A percentile compares a stretch with the other conserved stretches of the same genome.
These are phyloP conservation scores for Melanostoma scalare DNA, from an alignment of 2,888 invertebrate genomes.

Conservation along the genomic window DNA sequence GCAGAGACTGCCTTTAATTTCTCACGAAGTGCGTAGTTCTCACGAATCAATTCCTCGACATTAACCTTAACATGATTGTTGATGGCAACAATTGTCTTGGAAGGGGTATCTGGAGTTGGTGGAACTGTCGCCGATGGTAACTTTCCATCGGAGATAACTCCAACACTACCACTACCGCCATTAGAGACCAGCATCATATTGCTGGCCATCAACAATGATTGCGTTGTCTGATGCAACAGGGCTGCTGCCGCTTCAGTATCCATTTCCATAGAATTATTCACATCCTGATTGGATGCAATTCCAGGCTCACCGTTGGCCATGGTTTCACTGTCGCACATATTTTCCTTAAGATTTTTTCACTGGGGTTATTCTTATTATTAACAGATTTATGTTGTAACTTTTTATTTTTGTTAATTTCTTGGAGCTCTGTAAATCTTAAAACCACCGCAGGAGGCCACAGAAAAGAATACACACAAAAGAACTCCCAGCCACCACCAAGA, in stretches of 20 bases:
- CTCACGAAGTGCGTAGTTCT: constrained; percentile 79
- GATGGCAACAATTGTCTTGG: constrained; percentile 55
- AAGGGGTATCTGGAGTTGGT: constrained; percentile 44
- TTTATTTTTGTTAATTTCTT: neutral
- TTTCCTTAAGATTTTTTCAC: constrained; percentile 13
- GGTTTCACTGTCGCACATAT: constrained; percentile 69
- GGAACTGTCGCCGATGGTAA: constrained; percentile 41
- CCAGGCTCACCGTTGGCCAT: constrained; percentile 40
- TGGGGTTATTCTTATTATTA: neutral
- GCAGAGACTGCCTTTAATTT: constrained; percentile 79
- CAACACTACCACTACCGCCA: constrained; percentile 47
- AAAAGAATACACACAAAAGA: constrained; percentile 6
- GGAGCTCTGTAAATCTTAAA: neutral
- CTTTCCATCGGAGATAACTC: constrained; percentile 46
- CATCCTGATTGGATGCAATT: constrained; percentile 28
- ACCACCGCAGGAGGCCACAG: constrained; percentile 46
- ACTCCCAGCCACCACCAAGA: constrained; percentile 28
- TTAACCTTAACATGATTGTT: constrained; percentile 74
- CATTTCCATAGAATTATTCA: constrained; percentile 46
- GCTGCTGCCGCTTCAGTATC: constrained; percentile 55
- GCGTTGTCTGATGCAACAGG: constrained; percentile 79
- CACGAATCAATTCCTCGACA: constrained; percentile 79
- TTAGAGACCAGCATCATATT: constrained; percentile 77
- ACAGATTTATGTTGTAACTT: constrained; percentile 3
- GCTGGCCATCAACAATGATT: constrained; percentile 80